Evolutionary conservation across 1,140 invertebrate genomes (phyloP), one percentile per base, ranked within the genome.

Genomic region (Tetramorium parvispinum): DNA sequence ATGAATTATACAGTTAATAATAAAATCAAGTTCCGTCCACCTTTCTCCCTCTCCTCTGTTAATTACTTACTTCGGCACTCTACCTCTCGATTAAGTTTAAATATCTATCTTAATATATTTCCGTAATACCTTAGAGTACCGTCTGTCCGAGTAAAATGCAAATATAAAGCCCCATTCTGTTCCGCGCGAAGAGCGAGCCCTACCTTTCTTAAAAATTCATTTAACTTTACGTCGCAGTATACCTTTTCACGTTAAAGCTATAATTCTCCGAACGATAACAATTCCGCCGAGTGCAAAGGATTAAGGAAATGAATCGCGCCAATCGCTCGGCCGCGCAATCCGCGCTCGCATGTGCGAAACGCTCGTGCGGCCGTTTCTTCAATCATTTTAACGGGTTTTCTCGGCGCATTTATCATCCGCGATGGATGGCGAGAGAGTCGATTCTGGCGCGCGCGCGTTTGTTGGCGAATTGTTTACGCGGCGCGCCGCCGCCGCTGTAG

Each of bases 381-480:
- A 83, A 83, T 83, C 79, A 83, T 83, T 83, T 83, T 83, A 85
- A 77, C 82, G 82, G 82, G 57, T 78, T 78, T 85, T 66, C 75
- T 53, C 82, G 71, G 73, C 59, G 71, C 82, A 83, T 83, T 83
- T 78, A 78, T 78, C 82, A 85, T 85, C 40, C 82, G 82, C 82
- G 75, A 78, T 78, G 61, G 71, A 78, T 78, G 73, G 82, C 71
- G 82, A 65, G 57, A 78, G 79, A 83, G 79, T 73, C 79, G 79
- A 83, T 83, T 83, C 79, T 75, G 79, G 66, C 70, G 59, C 71
- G 71, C 71, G 32, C 65, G 16, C 85, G 85, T 55, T 73, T 46
- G 77, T 71, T 86, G 55, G 77, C 55, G 66, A 82, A 86, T 86
- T 83, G 85, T 86, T 83, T 83, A 86, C 85, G 85, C 71, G 83